These are phyloP conservation scores for Ibycter americanus DNA, from an alignment of 2,797 vertebrate genomes.

Conservation along the genomic window DNA sequence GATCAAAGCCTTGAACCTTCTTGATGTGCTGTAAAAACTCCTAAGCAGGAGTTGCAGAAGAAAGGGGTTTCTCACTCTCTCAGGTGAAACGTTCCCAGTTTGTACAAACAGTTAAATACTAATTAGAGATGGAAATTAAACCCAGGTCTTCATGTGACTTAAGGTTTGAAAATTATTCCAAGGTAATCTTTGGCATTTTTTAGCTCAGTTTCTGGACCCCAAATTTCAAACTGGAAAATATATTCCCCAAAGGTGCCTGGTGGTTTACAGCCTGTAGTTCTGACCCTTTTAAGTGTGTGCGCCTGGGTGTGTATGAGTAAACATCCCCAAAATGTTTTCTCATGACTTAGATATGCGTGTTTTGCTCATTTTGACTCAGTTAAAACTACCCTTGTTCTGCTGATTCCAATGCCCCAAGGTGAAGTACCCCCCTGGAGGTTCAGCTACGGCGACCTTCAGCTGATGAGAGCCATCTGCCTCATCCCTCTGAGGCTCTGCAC, in stretches of 20 bases:
- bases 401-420: background rate
- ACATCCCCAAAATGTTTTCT: background rate
- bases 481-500: background rate
- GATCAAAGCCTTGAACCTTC: constrained; percentile 17
- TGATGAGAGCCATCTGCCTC: background rate
- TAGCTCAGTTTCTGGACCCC: background rate
- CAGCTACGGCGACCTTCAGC: background rate
- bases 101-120: background rate
- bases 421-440: background rate
- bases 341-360: rapidly evolving
- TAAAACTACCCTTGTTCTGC: background rate
- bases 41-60: background rate
- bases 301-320: background rate
- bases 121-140: background rate
- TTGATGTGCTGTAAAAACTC: background rate
- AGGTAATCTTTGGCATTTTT: background rate
- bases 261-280: background rate
- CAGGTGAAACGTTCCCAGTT: background rate
- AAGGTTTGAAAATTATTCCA: background rate
- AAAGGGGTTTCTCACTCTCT: background rate
- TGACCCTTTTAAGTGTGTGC: background rate
- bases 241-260: background rate
- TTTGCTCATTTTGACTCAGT: background rate
- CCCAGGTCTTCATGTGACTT: background rate
- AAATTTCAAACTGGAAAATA: background rate